Percentiles rank a stretch among this genome's conserved stretches.
Evolutionary conservation across 2,797 vertebrate species (phyloP).

Genomic region (Dendrocincla tyrannina): DNA sequence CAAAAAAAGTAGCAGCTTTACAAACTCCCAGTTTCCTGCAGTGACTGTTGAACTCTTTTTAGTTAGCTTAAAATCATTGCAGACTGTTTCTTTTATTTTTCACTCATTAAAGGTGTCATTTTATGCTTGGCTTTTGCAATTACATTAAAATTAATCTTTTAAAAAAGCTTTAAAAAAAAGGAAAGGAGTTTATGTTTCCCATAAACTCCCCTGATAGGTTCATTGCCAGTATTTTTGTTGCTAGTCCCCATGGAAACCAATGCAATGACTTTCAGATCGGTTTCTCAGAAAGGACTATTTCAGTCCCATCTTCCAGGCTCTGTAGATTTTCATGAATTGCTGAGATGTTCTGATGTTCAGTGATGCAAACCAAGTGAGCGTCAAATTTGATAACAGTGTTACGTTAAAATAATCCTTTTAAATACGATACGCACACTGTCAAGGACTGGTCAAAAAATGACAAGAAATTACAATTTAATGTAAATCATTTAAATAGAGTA

Average conservation of each 20-base stretch:
- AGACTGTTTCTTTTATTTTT: not conserved
- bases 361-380: not conserved
- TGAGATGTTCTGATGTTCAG: not conserved
- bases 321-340: not conserved
- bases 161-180: not conserved
- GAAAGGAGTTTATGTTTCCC: not conserved
- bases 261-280: not conserved
- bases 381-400: not conserved
- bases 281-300: not conserved
- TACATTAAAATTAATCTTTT: not conserved
- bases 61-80: not conserved
- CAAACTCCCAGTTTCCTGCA: not conserved
- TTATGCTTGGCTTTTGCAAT: not conserved
- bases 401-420: not conserved
- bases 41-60: not conserved
- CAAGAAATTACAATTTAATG: not conserved
- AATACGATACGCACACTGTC: not conserved
- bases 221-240: constrained; percentile 33
- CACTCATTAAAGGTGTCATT: not conserved
- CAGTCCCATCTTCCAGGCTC: not conserved
- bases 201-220: not conserved
- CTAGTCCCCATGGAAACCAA: not conserved
- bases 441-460: not conserved
- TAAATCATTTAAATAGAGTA: not conserved
- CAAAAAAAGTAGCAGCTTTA: not conserved